A percentile compares a stretch with the other conserved stretches of the same genome.
These are phyloP conservation scores for Pelobates cultripes DNA, from an alignment of 2,797 vertebrate genomes.

Conservation along the genomic window DNA sequence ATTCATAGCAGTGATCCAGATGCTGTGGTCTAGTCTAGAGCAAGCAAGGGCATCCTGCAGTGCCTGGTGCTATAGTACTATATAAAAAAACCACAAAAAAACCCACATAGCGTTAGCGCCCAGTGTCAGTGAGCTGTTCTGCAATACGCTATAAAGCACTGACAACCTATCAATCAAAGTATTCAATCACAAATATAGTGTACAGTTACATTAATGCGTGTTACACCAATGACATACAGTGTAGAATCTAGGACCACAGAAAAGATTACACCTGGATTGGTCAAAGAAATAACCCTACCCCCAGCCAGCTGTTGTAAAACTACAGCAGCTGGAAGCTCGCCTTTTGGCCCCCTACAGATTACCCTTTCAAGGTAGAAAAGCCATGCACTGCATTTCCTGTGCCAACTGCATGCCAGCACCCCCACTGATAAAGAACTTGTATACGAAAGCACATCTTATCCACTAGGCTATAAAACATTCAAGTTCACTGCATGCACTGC, in stretches of 20 bases:
- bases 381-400: neutral
- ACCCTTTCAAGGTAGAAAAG: neutral
- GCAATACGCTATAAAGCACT: neutral
- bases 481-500: constrained; percentile 5
- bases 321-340: no score
- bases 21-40: neutral
- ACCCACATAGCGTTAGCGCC: neutral
- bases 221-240: neutral
- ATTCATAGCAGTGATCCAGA: constrained; percentile 15
- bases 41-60: neutral
- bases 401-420: neutral
- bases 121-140: neutral
- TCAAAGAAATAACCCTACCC: no score
- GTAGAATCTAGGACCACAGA: neutral
- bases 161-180: neutral
- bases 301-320: no score
- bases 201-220: neutral
- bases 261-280: neutral
- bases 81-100: neutral
- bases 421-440: no score
- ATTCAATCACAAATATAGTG: no score
- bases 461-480: neutral
- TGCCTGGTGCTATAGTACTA: neutral
- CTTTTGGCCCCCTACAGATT: no score
- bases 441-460: no score